Conservation (phyloP, 1,140 invertebrate genomes). For the Orchesella cincta region DNA sequence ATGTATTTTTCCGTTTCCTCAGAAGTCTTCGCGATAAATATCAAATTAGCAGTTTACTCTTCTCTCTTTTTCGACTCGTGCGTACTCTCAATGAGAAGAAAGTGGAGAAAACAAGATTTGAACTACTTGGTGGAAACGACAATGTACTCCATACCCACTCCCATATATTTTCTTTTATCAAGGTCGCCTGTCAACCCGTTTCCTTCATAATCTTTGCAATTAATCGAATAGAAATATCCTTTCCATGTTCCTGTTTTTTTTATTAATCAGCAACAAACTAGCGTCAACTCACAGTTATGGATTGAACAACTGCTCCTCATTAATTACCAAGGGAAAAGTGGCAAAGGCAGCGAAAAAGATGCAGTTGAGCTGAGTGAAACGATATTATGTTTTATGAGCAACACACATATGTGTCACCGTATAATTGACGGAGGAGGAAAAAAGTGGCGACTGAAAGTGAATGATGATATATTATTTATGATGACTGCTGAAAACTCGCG, state of each 20-base stretch:
- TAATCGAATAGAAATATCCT: constrained; percentile 18
- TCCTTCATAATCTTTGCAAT: constrained; percentile 19
- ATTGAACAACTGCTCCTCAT: neutral
- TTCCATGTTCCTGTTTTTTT: neutral
- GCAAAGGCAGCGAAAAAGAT: too few species aligned
- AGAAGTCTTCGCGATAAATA: neutral
- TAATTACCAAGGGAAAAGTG: neutral
- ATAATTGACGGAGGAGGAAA: too few species aligned
- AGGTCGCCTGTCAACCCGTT: neutral
- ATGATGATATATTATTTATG: too few species aligned
- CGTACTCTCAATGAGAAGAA: too few species aligned
- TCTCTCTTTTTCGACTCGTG: neutral
- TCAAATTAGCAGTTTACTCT: neutral
- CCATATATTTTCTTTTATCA: neutral
- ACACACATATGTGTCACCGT: too few species aligned
- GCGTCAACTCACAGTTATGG: neutral
- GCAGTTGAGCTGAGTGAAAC: too few species aligned
- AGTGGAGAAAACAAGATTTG: too few species aligned
- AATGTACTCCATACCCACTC: too few species aligned
- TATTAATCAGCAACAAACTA: neutral
- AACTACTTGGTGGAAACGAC: too few species aligned
- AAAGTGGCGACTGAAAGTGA: too few species aligned
- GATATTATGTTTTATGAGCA: too few species aligned
- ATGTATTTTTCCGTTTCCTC: neutral
- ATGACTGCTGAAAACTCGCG: too few species aligned